Percentiles rank a stretch among this genome's conserved stretches.
These are phyloP conservation scores for Bellardia bayeri DNA, from an alignment of 2,888 invertebrate genomes.

Conservation along the genomic window DNA sequence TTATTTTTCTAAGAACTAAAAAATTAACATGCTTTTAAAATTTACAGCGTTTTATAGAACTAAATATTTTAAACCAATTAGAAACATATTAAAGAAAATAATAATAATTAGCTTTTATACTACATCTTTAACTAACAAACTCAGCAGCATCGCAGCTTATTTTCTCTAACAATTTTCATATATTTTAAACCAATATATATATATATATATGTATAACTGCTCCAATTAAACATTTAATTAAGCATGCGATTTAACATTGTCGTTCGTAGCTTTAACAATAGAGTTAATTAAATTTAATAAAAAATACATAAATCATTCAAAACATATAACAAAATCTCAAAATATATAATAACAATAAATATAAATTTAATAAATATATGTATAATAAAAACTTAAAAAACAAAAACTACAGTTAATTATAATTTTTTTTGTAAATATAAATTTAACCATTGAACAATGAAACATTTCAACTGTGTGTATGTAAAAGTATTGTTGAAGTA, in stretches of 20 bases:
- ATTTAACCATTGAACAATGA: constrained; percentile 37
- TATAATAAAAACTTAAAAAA: not conserved
- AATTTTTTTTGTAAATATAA: not conserved
- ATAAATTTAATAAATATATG: not conserved
- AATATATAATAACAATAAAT: not conserved
- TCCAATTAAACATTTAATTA: constrained; percentile 29
- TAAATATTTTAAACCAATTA: not conserved
- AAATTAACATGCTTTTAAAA: constrained; percentile 8
- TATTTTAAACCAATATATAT: too few species aligned
- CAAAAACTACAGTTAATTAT: constrained; percentile 45
- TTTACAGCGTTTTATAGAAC: not conserved
- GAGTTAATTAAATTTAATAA: constrained; percentile 34
- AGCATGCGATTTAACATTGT: constrained; percentile 31
- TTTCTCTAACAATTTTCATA: not conserved
- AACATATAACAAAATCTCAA: constrained; percentile 19
- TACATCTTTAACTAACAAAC: not conserved
- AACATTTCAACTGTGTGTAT: constrained; percentile 25
- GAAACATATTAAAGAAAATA: not conserved
- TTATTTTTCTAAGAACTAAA: not conserved
- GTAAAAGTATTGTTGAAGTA: not conserved
- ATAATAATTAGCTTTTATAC: not conserved
- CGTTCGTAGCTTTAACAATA: constrained; percentile 39
- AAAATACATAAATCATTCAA: not conserved
- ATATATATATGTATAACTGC: too few species aligned
- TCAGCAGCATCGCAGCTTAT: not conserved